phyloP scores from a whole-genome alignment of 2,797 vertebrate species.

The Acrocephalus scirpaceus region DNA sequence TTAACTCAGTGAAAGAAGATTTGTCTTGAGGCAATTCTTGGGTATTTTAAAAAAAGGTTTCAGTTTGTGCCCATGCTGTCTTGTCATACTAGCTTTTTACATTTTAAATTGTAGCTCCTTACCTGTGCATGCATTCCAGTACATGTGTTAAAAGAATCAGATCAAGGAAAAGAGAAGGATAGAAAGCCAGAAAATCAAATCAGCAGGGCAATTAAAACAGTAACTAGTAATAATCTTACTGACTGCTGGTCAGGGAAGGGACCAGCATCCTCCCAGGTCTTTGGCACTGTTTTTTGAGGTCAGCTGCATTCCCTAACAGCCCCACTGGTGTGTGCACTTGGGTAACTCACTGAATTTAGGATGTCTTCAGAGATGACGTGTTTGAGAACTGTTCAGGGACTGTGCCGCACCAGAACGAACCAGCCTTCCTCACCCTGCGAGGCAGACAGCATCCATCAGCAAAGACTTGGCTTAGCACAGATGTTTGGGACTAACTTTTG shows the following conservation, averaged over 20 bases:
- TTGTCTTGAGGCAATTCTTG: slow-evolving; percentile 5
- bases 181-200: not conserved
- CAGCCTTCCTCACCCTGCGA: not conserved
- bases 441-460: not conserved
- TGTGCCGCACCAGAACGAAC: rapidly evolving
- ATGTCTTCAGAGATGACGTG: not conserved
- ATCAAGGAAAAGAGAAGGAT: not conserved
- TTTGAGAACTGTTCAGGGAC: not conserved
- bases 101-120: not conserved
- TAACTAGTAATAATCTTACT: not conserved
- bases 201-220: not conserved
- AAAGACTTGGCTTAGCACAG: not conserved
- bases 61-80: not conserved
- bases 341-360: not conserved
- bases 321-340: rapidly evolving
- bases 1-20: slow-evolving; percentile 42
- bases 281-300: not conserved
- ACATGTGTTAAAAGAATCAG: not conserved
- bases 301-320: not conserved
- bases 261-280: not conserved
- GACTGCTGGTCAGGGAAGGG: not conserved
- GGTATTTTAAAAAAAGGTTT: not conserved
- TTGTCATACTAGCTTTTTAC: not conserved
- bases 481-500: not conserved
- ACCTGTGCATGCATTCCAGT: not conserved